Conservation (phyloP, 2,113 vertebrate species). For the Polypterus bichir region DNA sequence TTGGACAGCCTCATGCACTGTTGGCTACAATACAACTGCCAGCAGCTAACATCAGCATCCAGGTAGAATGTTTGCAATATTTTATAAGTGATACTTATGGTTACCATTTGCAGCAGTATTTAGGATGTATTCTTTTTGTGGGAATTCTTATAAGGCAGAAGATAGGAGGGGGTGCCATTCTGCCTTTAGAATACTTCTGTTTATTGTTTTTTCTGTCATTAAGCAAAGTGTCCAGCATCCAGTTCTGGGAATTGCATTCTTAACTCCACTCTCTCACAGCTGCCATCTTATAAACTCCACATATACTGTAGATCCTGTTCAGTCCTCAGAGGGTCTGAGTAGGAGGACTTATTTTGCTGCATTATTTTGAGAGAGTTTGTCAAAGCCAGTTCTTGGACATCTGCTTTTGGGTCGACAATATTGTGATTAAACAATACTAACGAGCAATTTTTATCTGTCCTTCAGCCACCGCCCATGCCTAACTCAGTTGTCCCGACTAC, state of each 20-base stretch:
- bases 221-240: neutral
- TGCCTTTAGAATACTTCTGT: neutral
- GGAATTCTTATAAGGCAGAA: too few species aligned
- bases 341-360: neutral
- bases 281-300: neutral
- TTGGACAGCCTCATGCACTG: constrained; percentile 63
- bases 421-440: neutral
- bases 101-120: neutral
- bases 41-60: constrained; percentile 51
- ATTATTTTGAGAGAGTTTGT: neutral
- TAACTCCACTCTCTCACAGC: neutral
- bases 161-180: too few species aligned
- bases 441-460: neutral
- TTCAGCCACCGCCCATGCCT: constrained; percentile 25
- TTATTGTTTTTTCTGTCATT: neutral
- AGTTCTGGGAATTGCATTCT: neutral
- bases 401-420: too few species aligned
- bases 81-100: neutral
- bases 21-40: constrained; percentile 61
- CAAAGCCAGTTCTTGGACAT: neutral
- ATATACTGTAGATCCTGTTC: neutral
- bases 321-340: neutral
- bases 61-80: constrained; percentile 46
- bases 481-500: constrained; percentile 42
- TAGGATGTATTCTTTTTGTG: neutral